Conservation (phyloP, 2,113 vertebrate species). For the Vidua chalybeata region DNA sequence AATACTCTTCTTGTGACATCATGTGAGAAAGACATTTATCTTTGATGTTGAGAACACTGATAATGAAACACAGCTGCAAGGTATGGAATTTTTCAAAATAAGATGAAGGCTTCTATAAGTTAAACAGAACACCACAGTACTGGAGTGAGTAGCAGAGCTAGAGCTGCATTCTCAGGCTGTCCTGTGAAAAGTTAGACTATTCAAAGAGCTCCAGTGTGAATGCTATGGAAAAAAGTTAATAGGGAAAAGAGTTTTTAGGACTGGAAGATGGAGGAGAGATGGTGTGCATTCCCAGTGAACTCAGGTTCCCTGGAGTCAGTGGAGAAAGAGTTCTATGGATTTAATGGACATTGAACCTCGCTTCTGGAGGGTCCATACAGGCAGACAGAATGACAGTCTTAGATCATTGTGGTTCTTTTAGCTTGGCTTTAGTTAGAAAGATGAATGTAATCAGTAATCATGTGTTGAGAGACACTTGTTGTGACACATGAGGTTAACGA, state of each 20-base stretch:
- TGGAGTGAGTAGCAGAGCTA: not conserved
- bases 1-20: not conserved
- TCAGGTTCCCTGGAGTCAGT: not conserved
- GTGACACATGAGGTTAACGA: not conserved
- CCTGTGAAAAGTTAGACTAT: not conserved
- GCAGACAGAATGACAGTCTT: not conserved
- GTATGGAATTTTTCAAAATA: not conserved
- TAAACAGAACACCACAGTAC: not conserved
- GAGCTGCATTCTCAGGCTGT: not conserved
- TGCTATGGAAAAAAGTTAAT: not conserved
- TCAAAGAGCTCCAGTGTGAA: not conserved
- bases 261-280: not conserved
- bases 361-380: not conserved
- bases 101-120: not conserved
- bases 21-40: not conserved
- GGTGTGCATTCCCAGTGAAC: not conserved
- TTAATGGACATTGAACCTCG: not conserved
- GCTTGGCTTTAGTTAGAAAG: not conserved
- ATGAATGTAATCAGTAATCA: not conserved
- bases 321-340: not conserved
- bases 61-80: not conserved
- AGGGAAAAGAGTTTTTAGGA: not conserved
- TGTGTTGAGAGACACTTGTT: not conserved
- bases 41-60: not conserved
- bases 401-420: not conserved